These are phyloP conservation scores for Melanotaenia pygmaea DNA, from an alignment of 2,797 vertebrate species.

Conservation along the genomic window DNA sequence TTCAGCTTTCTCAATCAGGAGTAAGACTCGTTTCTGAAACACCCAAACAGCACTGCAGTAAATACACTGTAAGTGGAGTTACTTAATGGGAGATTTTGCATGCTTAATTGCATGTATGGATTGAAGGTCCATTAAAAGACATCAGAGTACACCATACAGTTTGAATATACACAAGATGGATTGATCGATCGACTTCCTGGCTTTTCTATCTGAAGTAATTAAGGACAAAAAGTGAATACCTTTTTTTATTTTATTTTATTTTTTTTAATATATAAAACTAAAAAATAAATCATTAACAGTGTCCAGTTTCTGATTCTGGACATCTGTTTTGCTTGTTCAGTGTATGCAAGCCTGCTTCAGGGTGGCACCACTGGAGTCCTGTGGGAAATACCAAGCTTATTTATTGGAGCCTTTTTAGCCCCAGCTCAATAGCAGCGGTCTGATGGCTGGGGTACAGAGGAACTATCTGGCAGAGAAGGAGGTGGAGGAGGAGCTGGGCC, in stretches of 20 bases:
- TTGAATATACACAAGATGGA: conserved; percentile 79
- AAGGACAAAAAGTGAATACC: conserved; percentile 38
- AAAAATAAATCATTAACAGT: conserved; percentile 32
- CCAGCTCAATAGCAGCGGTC: conserved; percentile 76
- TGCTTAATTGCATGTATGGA: conserved; percentile 82
- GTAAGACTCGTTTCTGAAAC: conserved; percentile 52
- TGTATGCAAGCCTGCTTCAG: conserved; percentile 63
- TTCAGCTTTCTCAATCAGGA: conserved; percentile 41
- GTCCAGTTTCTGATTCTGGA: conserved; percentile 40
- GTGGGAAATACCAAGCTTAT: conserved; percentile 79
- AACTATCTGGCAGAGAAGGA: conserved; percentile 68
- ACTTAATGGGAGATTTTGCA: conserved; percentile 81
- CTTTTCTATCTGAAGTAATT: conserved; percentile 69
- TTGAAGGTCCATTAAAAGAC: conserved; percentile 82
- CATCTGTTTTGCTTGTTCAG: conserved; percentile 64
- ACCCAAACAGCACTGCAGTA: conserved; percentile 68
- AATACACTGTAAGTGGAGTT: conserved; percentile 77
- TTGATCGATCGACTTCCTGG: conserved; percentile 80
- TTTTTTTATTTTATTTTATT: conserved; percentile 24
- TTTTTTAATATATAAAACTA: no score
- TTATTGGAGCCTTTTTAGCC: conserved; percentile 81
- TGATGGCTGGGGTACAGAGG: conserved; percentile 73
- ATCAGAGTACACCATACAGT: conserved; percentile 75
- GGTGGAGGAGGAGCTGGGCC: conserved; percentile 68
- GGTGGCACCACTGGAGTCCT: conserved; percentile 67